A percentile compares a stretch with the other conserved stretches of the same genome.
phyloP scores from a whole-genome alignment of 92 coral and sea anemone genomes.

The Parazoanthus swiftii region DNA sequence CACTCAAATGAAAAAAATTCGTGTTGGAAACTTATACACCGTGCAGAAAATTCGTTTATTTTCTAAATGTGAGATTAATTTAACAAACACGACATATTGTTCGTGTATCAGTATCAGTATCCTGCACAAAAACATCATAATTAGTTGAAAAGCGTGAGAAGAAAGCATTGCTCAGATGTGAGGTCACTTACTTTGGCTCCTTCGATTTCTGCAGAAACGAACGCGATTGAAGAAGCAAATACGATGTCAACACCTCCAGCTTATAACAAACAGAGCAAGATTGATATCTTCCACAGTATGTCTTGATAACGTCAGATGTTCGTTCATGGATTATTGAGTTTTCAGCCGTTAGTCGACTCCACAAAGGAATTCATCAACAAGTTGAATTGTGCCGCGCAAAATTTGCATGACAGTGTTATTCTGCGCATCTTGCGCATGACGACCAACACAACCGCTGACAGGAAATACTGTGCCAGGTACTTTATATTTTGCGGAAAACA shows the following conservation, averaged over 20 bases:
- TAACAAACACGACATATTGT: slow-evolving; percentile 19
- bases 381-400: slow-evolving; percentile 46
- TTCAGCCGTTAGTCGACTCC: slow-evolving; percentile 44
- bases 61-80: background rate
- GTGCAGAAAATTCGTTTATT: background rate
- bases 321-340: slow-evolving; percentile 24
- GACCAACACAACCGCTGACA: slow-evolving; percentile 28
- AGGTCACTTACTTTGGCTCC: slow-evolving; percentile 37
- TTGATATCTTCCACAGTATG: background rate
- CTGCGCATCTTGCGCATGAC: slow-evolving; percentile 21
- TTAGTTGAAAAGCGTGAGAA: slow-evolving; percentile 22
- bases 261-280: background rate
- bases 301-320: slow-evolving; percentile 2
- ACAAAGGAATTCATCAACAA: slow-evolving; percentile 42
- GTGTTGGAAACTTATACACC: too few species aligned
- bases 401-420: slow-evolving; percentile 30
- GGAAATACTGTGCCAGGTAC: too few species aligned
- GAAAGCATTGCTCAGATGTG: background rate
- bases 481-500: too few species aligned
- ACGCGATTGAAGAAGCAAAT: background rate
- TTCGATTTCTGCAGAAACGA: slow-evolving; percentile 7
- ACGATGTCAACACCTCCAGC: background rate
- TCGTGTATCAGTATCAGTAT: slow-evolving; percentile 21
- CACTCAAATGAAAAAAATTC: background rate
- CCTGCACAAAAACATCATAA: slow-evolving; percentile 23